Percentiles rank a stretch among this genome's conserved stretches.
These are phyloP conservation scores for cat (Felis catus) DNA, from an alignment of 2,113 vertebrate species.

Conservation along the genomic window DNA sequence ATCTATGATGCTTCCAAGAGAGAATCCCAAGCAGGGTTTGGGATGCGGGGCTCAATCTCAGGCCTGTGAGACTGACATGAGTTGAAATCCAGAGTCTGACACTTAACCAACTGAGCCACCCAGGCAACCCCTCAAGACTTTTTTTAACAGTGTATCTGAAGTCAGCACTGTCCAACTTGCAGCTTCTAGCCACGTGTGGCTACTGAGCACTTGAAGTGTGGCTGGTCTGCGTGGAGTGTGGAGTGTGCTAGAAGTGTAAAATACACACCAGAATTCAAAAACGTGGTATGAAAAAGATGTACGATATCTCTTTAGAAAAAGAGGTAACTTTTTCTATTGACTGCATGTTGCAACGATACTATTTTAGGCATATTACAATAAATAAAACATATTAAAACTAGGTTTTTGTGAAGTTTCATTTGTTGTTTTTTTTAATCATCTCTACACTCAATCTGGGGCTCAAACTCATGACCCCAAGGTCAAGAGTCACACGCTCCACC, in stretches of 20 bases:
- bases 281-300: not conserved
- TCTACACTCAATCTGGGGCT: not conserved
- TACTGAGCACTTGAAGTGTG: rapidly evolving
- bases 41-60: too few relatives aligned
- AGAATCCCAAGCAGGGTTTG: too few relatives aligned
- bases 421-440: not conserved
- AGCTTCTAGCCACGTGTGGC: not conserved
- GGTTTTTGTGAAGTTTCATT: not conserved
- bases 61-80: too few relatives aligned
- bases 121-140: too few relatives aligned
- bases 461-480: not conserved
- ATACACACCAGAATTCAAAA: too few relatives aligned
- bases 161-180: rapidly evolving
- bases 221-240: too few relatives aligned
- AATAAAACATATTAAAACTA: not conserved
- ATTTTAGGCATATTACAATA: not conserved
- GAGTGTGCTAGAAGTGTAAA: too few relatives aligned
- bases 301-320: not conserved
- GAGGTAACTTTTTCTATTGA: rapidly evolving
- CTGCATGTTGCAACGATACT: too few relatives aligned
- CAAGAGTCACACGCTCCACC: not conserved
- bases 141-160: not conserved
- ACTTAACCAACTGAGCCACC: too few relatives aligned
- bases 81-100: too few relatives aligned
- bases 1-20: not conserved